Conservation (phyloP, 2,797 vertebrate species). For the Sparidentex hasta region DNA sequence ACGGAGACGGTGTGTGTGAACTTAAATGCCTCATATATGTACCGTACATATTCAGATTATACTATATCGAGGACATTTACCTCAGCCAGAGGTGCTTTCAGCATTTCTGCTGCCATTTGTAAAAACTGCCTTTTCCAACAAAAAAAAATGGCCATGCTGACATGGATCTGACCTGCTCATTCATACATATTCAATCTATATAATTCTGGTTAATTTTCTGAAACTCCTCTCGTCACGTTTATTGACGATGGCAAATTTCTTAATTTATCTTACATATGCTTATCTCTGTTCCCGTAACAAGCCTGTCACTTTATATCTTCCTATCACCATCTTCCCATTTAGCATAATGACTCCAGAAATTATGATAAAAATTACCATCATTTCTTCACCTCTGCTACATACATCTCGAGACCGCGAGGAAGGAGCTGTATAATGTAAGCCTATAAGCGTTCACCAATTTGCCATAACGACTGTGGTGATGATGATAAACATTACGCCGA, state of each 20-base stretch:
- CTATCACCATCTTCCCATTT: constrained; percentile 60
- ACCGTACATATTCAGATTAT: constrained; percentile 46
- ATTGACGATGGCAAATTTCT: constrained; percentile 19
- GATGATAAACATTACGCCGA: constrained; percentile 72
- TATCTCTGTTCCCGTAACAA: constrained; percentile 41
- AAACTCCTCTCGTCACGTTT: background rate
- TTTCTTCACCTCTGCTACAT: constrained; percentile 56
- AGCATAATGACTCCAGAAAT: constrained; percentile 67
- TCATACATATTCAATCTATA: constrained; percentile 2
- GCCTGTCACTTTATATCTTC: constrained; percentile 34
- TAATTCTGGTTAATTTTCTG: background rate
- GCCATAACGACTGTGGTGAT: constrained; percentile 70
- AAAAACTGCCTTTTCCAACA: constrained; percentile 19
- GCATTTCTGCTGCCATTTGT: constrained; percentile 44
- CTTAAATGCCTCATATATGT: constrained; percentile 61
- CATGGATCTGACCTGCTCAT: constrained; percentile 39
- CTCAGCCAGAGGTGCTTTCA: constrained; percentile 33
- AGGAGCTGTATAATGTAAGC: constrained; percentile 58
- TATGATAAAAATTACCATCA: constrained; percentile 59
- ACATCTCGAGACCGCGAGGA: constrained; percentile 49
- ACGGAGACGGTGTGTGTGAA: constrained; percentile 18
- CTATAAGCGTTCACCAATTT: constrained; percentile 70
- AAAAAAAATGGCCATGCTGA: constrained; percentile 22
- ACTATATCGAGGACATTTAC: constrained; percentile 34
- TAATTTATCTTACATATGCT: constrained; percentile 44